Evolutionary conservation across 2,888 invertebrate species (phyloP).

Genomic region (Eustalomyia histrio): DNA sequence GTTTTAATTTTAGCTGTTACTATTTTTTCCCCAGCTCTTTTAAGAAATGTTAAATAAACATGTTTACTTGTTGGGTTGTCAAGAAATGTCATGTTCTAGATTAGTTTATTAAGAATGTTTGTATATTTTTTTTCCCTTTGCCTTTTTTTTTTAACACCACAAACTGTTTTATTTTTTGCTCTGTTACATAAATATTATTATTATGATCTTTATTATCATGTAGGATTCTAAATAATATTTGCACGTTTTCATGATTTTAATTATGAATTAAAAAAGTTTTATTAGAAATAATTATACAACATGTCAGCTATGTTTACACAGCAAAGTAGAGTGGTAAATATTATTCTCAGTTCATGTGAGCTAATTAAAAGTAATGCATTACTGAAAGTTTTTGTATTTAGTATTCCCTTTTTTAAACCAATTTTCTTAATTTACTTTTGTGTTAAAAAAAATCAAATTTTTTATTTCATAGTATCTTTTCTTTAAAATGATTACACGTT

Average conservation of each 20-base stretch:
- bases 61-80: background rate
- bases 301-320: constrained; percentile 40
- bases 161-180: constrained; percentile 24
- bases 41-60: background rate
- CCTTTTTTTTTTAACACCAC: constrained; percentile 5
- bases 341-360: constrained; percentile 12
- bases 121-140: background rate
- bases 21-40: background rate
- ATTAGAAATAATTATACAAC: constrained; percentile 59
- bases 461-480: no score
- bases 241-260: constrained; percentile 48
- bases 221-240: constrained; percentile 21
- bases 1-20: background rate
- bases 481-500: no score
- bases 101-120: constrained; percentile 45
- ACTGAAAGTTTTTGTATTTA: constrained; percentile 5
- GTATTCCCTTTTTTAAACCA: no score
- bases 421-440: no score
- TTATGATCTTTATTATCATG: constrained; percentile 12
- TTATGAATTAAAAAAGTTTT: constrained; percentile 44
- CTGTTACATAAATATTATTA: constrained; percentile 18
- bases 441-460: no score
- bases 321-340: background rate
- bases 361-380: constrained; percentile 47
- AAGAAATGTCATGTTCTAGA: constrained; percentile 32